Evolutionary conservation across 2,797 vertebrate genomes (phyloP), one percentile per base, ranked within the genome.

Genomic region (Gorsachius magnificus): DNA sequence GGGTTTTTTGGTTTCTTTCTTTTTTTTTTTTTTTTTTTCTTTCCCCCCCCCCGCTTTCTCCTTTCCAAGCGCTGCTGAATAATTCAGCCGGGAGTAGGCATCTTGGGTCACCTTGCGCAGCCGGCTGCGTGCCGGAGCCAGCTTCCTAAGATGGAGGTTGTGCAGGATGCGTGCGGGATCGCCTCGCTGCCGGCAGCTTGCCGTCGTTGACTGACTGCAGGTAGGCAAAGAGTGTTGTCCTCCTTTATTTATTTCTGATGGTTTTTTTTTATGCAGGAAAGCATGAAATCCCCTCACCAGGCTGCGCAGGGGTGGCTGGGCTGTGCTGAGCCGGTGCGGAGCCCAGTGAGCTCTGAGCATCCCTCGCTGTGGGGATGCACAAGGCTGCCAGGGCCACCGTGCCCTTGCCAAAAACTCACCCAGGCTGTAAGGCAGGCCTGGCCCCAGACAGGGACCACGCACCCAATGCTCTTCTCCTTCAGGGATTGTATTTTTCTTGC

Each of bases 71-170:
- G 1, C 53, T n/a, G 58, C 77, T 81, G 89, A 86, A 79, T 87
- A 64, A 83, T 87, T 63, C 58, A 64, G 74, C 57, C 5, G 5
- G 93, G 76, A 80, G 87, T 80, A 94, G 93, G 74, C 93, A 86
- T 96, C 92, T 96, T 83, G 61, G 93, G 94, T 96, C 94, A 94
- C 95, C 95, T 95, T 96, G 95, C n/a, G 4, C 63, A 74, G 94
- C 95, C 72, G 54, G 79, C 92, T 94, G 93, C 65, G 64, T 48
- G 90, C 76, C 5, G 90, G 90, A 74, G 92, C 91, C 4, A 15
- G 18, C 81, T 87, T 41, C 92, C 93, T 96, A 96, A 96, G 90
- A 96, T 96, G 92, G 95, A 94, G 92, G 96, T 88, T 79, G 88
- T 2, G 57, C 65, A 19, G 95, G 90, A 91, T 92, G 81, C 24